phyloP scores from a whole-genome alignment of 2,113 vertebrate genomes.

The Sclerurus mexicanus region DNA sequence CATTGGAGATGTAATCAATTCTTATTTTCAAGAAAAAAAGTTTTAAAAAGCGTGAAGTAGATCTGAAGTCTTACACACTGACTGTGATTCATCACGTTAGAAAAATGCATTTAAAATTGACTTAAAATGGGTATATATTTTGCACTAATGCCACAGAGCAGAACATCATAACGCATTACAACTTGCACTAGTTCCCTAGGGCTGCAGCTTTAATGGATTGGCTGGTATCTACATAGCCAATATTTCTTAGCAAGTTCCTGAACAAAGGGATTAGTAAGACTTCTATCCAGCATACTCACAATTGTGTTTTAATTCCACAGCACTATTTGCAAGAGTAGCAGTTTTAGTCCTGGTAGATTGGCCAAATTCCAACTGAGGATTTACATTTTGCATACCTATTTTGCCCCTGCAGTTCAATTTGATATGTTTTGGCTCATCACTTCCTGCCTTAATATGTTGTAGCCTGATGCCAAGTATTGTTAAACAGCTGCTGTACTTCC shows the following conservation, averaged over 20 bases:
- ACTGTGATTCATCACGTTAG: neutral
- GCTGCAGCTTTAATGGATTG: slow-evolving; percentile 33
- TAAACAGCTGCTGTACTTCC: slow-evolving; percentile 44
- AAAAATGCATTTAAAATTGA: slow-evolving; percentile 18
- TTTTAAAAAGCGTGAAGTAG: neutral
- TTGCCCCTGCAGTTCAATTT: slow-evolving; percentile 40
- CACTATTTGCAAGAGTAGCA: slow-evolving; percentile 4
- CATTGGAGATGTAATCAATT: neutral
- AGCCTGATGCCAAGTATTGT: slow-evolving; percentile 41
- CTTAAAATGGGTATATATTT: neutral
- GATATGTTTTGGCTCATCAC: slow-evolving; percentile 64
- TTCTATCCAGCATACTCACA: neutral
- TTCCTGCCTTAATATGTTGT: slow-evolving; percentile 24
- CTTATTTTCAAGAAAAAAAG: neutral
- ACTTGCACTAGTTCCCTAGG: neutral
- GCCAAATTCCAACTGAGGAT: slow-evolving; percentile 27
- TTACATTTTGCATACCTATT: slow-evolving; percentile 52
- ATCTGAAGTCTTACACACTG: neutral
- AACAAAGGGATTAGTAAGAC: slow-evolving; percentile 29
- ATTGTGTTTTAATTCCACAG: slow-evolving; percentile 28
- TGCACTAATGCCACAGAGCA: neutral
- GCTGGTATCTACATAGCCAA: slow-evolving; percentile 19
- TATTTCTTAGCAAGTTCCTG: slow-evolving; percentile 22
- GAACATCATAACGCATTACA: slow-evolving; percentile 4
- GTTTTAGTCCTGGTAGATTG: slow-evolving; percentile 16